A percentile compares a stretch with the other conserved stretches of the same genome.
Conservation (phyloP, 2,113 vertebrate species). For the Brienomyrus brachyistius region DNA sequence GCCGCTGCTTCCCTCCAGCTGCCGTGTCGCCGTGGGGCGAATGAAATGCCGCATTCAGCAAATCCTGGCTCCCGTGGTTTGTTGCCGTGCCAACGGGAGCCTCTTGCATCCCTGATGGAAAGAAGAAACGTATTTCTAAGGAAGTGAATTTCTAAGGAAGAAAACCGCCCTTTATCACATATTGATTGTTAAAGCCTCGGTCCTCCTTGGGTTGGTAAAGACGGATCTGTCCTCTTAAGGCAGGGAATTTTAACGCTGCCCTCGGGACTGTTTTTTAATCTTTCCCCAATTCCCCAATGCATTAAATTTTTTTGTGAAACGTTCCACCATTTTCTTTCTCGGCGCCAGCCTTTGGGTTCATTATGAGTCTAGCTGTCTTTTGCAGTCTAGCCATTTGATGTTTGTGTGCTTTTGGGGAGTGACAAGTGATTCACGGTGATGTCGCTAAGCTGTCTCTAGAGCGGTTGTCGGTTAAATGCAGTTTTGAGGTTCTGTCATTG, state of each 20-base stretch:
- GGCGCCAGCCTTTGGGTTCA: neutral
- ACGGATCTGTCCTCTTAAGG: neutral
- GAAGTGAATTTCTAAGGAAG: neutral
- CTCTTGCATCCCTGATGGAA: neutral
- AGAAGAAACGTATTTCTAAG: neutral
- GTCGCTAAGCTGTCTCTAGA: neutral
- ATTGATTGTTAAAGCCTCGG: too few relatives aligned
- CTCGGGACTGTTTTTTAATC: neutral
- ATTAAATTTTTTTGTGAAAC: neutral
- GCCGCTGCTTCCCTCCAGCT: neutral
- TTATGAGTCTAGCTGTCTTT: neutral
- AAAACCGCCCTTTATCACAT: neutral
- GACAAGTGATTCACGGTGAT: neutral
- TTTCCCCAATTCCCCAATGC: neutral
- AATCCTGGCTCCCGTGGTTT: neutral
- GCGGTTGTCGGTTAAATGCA: neutral
- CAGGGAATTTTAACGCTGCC: neutral
- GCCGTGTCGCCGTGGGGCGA: neutral
- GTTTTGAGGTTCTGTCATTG: neutral
- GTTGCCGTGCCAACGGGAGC: constrained; percentile 8
- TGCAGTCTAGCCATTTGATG: neutral
- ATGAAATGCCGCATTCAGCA: constrained; percentile 12
- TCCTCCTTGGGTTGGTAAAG: neutral
- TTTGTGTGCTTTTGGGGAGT: neutral
- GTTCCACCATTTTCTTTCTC: neutral